These are phyloP conservation scores for Drosophila setifemur DNA, from an alignment of 1,140 invertebrate genomes.

Conservation along the genomic window DNA sequence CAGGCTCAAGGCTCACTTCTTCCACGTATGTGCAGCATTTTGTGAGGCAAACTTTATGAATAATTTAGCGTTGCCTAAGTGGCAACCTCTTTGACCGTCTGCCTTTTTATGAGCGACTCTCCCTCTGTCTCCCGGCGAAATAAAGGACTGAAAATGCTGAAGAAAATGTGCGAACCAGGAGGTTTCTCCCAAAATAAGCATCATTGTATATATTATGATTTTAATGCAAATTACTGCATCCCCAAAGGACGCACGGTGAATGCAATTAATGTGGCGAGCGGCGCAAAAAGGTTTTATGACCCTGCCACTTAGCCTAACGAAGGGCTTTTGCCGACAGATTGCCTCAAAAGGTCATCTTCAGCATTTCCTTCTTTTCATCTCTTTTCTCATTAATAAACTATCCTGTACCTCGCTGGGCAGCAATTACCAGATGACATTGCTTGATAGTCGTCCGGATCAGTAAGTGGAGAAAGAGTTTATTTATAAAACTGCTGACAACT, in stretches of 20 bases:
- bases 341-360: slow-evolving; percentile 7
- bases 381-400: background rate
- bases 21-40: slow-evolving; percentile 26
- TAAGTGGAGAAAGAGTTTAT: background rate
- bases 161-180: slow-evolving; percentile 24
- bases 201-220: slow-evolving; percentile 78
- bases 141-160: slow-evolving; percentile 34
- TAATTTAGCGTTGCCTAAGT: slow-evolving; percentile 64
- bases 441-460: slow-evolving; percentile 29
- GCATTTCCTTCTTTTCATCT: background rate
- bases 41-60: slow-evolving; percentile 57
- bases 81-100: slow-evolving; percentile 35
- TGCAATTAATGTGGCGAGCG: slow-evolving; percentile 55
- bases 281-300: slow-evolving; percentile 46
- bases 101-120: slow-evolving; percentile 39
- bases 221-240: slow-evolving; percentile 60
- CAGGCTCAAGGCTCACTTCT: background rate
- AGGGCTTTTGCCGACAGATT: slow-evolving; percentile 29
- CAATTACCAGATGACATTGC: slow-evolving; percentile 43
- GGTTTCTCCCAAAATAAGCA: slow-evolving; percentile 46
- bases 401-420: background rate
- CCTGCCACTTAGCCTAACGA: slow-evolving; percentile 46
- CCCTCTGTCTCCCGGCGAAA: slow-evolving; percentile 7
- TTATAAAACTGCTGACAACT: slow-evolving; percentile 13
- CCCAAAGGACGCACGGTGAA: slow-evolving; percentile 26